Base-by-base conservation (phyloP, 1,140 invertebrate genomes). In the Drosophila ogumai region DNA sequence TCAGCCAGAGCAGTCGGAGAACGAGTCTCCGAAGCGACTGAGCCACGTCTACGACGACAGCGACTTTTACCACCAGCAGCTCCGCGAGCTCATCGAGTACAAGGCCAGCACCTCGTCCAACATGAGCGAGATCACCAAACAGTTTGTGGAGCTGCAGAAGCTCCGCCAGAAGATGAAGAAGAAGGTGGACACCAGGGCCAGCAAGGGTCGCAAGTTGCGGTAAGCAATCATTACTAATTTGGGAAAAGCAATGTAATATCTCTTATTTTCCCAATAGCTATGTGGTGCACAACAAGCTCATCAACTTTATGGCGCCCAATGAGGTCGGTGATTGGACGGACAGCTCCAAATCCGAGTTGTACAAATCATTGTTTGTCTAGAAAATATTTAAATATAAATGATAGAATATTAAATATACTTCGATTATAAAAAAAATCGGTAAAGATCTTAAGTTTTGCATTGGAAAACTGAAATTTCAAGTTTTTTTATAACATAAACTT, bases 61-160 rank as follows among this genome's bases (percentile, higher is more conserved):
- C 92, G 98, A 99, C 92, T 99, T 99, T 92, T 99, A 99, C 93
- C 98, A 99, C 93, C 96, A 98, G 87, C 92, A 99, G 22, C 93
- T 99, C 28, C 93, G 97, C 67, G 98, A 99, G 91, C 93, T 99
- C 15, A 98, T 99, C 76, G 97, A 99, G 92, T 95, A 95, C 56
- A 99, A 98, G 94, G 96, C 97, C 8, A 94, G 95, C 25, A 95
- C 96, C 81, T 94, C 97, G 8, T 95, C 95, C 12, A 97, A 98
- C 94, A 96, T 97, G 58, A 94, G 96, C 69, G 95, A 97, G 82
- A 93, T 97, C 4, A 95, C 96, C 90, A 94, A 96, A 76, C 96
- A 98, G 84, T 99, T 97, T 96, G 95, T 98, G 46, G 95, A 98
- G 81, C 93, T 99, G 52, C 98, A 99, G 91, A 98, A 97, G 93